Percentiles rank a stretch among this genome's conserved stretches.
Evolutionary conservation across 2,888 invertebrate species (phyloP).

Genomic region (Lasioglossum pauxillum): DNA sequence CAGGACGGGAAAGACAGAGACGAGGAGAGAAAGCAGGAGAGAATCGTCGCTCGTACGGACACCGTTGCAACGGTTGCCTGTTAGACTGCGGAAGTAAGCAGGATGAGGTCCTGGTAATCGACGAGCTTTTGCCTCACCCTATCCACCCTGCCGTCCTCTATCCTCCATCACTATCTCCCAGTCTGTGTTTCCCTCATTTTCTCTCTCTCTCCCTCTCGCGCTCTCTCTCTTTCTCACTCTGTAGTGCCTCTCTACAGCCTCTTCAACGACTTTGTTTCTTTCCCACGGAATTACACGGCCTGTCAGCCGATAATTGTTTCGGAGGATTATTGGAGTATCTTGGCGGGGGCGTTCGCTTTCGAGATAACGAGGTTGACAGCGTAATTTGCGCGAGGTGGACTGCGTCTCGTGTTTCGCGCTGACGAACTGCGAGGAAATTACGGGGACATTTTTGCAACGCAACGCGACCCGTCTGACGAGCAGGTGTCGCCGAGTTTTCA

Average conservation of each 20-base stretch:
- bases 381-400: constrained; percentile 58
- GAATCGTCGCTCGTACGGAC: constrained; percentile 34
- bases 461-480: constrained; percentile 11
- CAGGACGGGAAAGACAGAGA: constrained; percentile 22
- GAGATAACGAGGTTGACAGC: constrained; percentile 58
- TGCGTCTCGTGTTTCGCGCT: constrained; percentile 32
- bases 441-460: constrained; percentile 20
- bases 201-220: background rate
- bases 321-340: constrained; percentile 51
- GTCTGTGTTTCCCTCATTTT: background rate
- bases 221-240: background rate
- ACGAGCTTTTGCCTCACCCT: constrained; percentile 14
- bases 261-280: constrained; percentile 43
- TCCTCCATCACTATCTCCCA: background rate
- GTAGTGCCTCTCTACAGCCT: background rate
- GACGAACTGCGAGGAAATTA: constrained; percentile 36
- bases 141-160: background rate
- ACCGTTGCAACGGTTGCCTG: constrained; percentile 30
- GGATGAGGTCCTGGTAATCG: constrained; percentile 50
- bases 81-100: constrained; percentile 50
- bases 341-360: constrained; percentile 44
- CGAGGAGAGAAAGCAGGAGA: constrained; percentile 1
- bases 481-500: background rate
- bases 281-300: constrained; percentile 49
- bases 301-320: constrained; percentile 52